Evolutionary conservation across 1,140 invertebrate species (phyloP).

Genomic region (Drosophila equinoxialis): DNA sequence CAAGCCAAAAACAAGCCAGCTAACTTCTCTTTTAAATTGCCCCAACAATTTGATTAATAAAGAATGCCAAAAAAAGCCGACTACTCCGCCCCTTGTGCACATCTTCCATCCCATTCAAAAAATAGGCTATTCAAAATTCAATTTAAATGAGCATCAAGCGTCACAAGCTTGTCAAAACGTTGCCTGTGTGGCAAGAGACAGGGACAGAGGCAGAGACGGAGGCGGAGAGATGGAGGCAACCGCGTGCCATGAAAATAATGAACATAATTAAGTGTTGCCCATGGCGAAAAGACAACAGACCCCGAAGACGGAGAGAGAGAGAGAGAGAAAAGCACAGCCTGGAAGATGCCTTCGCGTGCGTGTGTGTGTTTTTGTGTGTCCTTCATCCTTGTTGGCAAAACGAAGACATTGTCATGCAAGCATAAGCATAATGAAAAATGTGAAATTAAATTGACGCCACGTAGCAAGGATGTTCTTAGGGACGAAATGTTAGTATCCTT

Average conservation of each 20-base stretch:
- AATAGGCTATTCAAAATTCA: slow-evolving; percentile 65
- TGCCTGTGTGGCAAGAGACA: slow-evolving; percentile 17
- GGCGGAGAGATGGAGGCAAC: slow-evolving; percentile 37
- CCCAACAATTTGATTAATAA: slow-evolving; percentile 68
- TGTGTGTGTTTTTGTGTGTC: slow-evolving; percentile 1
- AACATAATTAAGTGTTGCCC: slow-evolving; percentile 81
- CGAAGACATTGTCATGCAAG: slow-evolving; percentile 16
- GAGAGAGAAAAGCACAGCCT: slow-evolving; percentile 18
- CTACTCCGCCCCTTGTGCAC: not conserved
- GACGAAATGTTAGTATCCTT: slow-evolving; percentile 51
- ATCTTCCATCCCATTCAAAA: slow-evolving; percentile 17
- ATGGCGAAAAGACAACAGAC: slow-evolving; percentile 61
- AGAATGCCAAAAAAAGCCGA: slow-evolving; percentile 31
- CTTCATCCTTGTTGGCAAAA: slow-evolving; percentile 8
- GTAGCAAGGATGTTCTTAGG: slow-evolving; percentile 32
- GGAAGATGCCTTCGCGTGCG: slow-evolving; percentile 8
- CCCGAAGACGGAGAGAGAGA: not conserved
- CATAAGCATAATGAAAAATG: slow-evolving; percentile 78
- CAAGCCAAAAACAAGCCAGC: slow-evolving; percentile 31
- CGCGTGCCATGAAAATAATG: slow-evolving; percentile 79
- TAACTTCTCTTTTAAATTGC: slow-evolving; percentile 35
- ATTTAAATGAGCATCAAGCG: slow-evolving; percentile 73
- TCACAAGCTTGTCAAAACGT: slow-evolving; percentile 47
- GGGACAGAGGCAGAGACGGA: not conserved
- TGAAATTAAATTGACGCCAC: slow-evolving; percentile 79